Conservation (phyloP, 2,888 invertebrate genomes). For the Dermolepida albohirtum region DNA sequence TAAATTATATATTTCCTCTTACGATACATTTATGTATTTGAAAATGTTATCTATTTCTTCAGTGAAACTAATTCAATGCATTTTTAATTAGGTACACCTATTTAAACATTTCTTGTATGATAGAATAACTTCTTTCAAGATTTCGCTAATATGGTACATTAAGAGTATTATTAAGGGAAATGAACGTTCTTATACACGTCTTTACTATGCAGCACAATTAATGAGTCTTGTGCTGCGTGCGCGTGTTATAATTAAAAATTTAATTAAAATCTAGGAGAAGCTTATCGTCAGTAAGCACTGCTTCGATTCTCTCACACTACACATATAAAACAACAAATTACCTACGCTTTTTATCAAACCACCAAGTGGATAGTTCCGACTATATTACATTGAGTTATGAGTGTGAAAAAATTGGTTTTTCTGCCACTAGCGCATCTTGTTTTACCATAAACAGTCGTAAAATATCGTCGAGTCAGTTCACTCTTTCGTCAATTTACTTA, state of each 20-base stretch:
- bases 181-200: too few species aligned
- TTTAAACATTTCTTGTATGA: too few species aligned
- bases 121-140: too few species aligned
- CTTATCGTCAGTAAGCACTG: neutral
- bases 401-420: constrained; percentile 23
- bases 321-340: constrained; percentile 32
- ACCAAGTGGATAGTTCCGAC: constrained; percentile 14
- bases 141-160: too few species aligned
- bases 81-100: too few species aligned
- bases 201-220: too few species aligned
- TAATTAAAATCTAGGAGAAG: constrained; percentile 2
- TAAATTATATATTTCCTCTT: too few species aligned
- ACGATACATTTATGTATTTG: too few species aligned
- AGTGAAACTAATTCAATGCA: too few species aligned
- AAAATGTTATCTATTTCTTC: too few species aligned
- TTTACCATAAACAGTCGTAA: constrained; percentile 34
- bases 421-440: constrained; percentile 21
- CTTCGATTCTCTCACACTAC: constrained; percentile 21
- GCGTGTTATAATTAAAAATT: constrained; percentile 13
- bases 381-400: constrained; percentile 23
- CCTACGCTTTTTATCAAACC: constrained; percentile 22
- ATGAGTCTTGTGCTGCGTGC: neutral
- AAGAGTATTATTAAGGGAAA: too few species aligned
- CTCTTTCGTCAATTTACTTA: constrained; percentile 39
- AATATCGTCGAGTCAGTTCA: constrained; percentile 24